Evolutionary conservation across 2,113 vertebrate species (phyloP), one percentile per base, ranked within the genome.

Genomic region (Pygoscelis adeliae): DNA sequence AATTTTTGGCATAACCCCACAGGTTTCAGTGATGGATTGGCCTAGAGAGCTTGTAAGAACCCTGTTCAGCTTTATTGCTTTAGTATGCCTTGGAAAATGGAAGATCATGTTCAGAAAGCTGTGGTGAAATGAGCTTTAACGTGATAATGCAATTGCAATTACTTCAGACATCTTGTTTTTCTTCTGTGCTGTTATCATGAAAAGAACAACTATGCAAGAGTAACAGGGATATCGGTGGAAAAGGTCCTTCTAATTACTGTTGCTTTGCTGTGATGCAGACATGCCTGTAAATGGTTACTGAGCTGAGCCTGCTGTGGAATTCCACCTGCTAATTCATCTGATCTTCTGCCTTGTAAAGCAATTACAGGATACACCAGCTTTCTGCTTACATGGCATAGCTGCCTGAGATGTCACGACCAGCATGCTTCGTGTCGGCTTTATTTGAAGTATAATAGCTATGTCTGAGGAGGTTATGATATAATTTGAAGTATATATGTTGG

Each of bases 391-490:
- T 6, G 11, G 49, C 38, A 46, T 58, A 87, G 20, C 46, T 65
- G 10, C 30, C 76, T 95, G 40, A 58, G 49, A 29, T 71, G 50
- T 79, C 59, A 47, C n/a, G 58, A 46, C 63, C 82, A 96, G 62
- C 73, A 81, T 59, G 74, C 84, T 78, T 84, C 11, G 10, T 71
- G 58, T 38, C 81, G 36, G 32, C 83, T 72, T 85, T 95, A 94
- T 71, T 71, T 16, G n/a, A 93, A 96, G 91, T 80, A 11, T 46
- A 87, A 76, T 71, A 94, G 52, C 83, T 87, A 16, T 74, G 49
- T 95, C 89, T 94, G 91, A 89, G 74, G 61, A 61, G 63, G 74
- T 92, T 97, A 90, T 66, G 26, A 70, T 70, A 87, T 71, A 95
- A 94, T 91, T 59, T 94, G 66, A 96, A 96, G 84, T 61, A 30